Evolutionary conservation across 2,113 vertebrate genomes (phyloP).

Genomic region (Oplegnathus fasciatus): DNA sequence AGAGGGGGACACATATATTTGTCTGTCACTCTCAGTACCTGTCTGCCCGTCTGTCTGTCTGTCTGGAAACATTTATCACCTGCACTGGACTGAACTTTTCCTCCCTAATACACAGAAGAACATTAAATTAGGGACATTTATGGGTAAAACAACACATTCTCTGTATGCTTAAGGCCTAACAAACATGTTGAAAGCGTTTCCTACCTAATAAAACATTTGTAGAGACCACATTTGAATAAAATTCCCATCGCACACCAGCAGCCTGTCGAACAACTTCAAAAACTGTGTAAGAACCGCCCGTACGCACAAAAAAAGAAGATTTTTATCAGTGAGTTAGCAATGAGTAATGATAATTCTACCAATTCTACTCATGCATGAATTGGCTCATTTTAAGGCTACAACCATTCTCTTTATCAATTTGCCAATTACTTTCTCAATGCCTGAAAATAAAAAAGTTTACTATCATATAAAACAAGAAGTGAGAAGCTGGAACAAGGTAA

Average conservation of each 20-base stretch:
- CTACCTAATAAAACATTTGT: too few relatives aligned
- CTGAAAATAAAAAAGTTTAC: too few relatives aligned
- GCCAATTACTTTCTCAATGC: not conserved
- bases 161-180: too few relatives aligned
- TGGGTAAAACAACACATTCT: too few relatives aligned
- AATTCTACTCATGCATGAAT: not conserved
- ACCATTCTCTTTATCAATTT: too few relatives aligned
- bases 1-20: constrained; percentile 43
- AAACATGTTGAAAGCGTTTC: too few relatives aligned
- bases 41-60: not conserved
- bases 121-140: not conserved
- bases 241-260: not conserved
- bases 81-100: not conserved
- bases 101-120: not conserved
- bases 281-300: not conserved
- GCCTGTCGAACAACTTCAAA: not conserved
- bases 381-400: not conserved
- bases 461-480: too few relatives aligned
- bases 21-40: constrained; percentile 8
- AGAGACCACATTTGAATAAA: not conserved
- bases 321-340: too few relatives aligned
- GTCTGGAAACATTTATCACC: constrained; percentile 8
- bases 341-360: not conserved
- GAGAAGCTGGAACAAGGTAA: too few relatives aligned
- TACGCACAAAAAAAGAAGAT: not conserved